phyloP scores from a whole-genome alignment of 2,888 invertebrate species.

The Dicyrtoma fusca region DNA sequence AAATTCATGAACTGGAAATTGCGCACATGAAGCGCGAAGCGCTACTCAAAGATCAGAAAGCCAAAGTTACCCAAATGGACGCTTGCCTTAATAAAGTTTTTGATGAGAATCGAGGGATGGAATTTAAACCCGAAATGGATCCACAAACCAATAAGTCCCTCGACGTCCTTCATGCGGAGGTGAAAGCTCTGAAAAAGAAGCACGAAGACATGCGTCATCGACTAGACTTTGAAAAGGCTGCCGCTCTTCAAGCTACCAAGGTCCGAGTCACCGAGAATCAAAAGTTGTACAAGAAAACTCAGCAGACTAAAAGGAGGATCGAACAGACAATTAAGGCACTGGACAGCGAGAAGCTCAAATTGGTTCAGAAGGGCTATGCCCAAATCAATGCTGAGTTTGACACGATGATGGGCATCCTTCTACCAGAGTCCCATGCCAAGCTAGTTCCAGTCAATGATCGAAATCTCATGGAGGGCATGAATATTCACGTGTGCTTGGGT shows the following conservation, averaged over 20 bases:
- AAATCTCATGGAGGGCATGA: slow-evolving; percentile 76
- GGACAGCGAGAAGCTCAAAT: slow-evolving; percentile 82
- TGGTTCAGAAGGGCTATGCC: slow-evolving; percentile 60
- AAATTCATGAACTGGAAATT: slow-evolving; percentile 49
- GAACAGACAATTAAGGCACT: slow-evolving; percentile 79
- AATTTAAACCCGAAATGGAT: slow-evolving; percentile 31
- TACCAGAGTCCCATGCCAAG: slow-evolving; percentile 88
- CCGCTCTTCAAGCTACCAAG: slow-evolving; percentile 59
- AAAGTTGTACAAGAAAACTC: slow-evolving; percentile 68
- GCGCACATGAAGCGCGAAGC: slow-evolving; percentile 51
- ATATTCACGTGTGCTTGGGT: slow-evolving; percentile 89
- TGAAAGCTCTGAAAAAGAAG: slow-evolving; percentile 44
- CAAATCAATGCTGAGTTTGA: slow-evolving; percentile 90
- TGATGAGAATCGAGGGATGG: slow-evolving; percentile 31
- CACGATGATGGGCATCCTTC: slow-evolving; percentile 85
- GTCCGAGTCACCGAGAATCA: slow-evolving; percentile 68
- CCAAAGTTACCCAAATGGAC: slow-evolving; percentile 27
- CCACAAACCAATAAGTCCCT: slow-evolving; percentile 31
- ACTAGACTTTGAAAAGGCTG: slow-evolving; percentile 50
- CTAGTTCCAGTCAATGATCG: slow-evolving; percentile 70
- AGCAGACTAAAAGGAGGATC: slow-evolving; percentile 75
- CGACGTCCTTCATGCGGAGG: slow-evolving; percentile 42
- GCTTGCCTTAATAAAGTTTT: slow-evolving; percentile 5
- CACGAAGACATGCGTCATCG: slow-evolving; percentile 47
- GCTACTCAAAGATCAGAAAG: slow-evolving; percentile 38